Percentiles rank a stretch among this genome's conserved stretches.
Evolutionary conservation across 1,140 invertebrate genomes (phyloP).

Genomic region (Pinna nobilis): DNA sequence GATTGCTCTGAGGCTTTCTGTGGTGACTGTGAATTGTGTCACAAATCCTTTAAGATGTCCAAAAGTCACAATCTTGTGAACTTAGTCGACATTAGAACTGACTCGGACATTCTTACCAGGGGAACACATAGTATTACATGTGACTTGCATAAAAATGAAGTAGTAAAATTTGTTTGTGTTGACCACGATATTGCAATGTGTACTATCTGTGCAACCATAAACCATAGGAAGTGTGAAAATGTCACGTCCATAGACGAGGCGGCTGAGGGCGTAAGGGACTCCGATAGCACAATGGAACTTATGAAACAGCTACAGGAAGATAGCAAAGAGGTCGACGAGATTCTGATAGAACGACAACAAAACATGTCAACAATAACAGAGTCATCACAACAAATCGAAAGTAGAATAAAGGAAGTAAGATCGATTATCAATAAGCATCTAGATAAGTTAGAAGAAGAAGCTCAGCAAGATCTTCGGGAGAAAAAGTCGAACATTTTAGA

Average conservation of each 20-base stretch:
- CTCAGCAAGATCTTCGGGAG: no score
- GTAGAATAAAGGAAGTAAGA: no score
- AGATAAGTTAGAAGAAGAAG: no score
- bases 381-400: no score
- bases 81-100: slow-evolving; percentile 42
- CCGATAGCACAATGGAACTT: no score
- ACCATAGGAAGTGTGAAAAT: slow-evolving; percentile 46
- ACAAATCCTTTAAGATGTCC: slow-evolving; percentile 39
- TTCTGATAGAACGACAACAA: no score
- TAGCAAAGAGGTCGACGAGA: no score
- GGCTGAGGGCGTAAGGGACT: no score
- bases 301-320: no score
- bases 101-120: slow-evolving; percentile 45
- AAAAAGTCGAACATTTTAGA: no score
- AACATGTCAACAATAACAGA: no score
- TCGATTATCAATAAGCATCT: no score
- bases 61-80: slow-evolving; percentile 40
- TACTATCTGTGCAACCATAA: slow-evolving; percentile 43
- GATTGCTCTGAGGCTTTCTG: slow-evolving; percentile 50
- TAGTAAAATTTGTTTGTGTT: slow-evolving; percentile 48
- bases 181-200: slow-evolving; percentile 49
- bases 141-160: slow-evolving; percentile 45
- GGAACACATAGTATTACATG: slow-evolving; percentile 36
- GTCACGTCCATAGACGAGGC: slow-evolving; percentile 44
- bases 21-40: slow-evolving; percentile 42